A percentile compares a stretch with the other conserved stretches of the same genome.
Conservation (phyloP, 2,888 invertebrate genomes). For the Blera fallax region DNA sequence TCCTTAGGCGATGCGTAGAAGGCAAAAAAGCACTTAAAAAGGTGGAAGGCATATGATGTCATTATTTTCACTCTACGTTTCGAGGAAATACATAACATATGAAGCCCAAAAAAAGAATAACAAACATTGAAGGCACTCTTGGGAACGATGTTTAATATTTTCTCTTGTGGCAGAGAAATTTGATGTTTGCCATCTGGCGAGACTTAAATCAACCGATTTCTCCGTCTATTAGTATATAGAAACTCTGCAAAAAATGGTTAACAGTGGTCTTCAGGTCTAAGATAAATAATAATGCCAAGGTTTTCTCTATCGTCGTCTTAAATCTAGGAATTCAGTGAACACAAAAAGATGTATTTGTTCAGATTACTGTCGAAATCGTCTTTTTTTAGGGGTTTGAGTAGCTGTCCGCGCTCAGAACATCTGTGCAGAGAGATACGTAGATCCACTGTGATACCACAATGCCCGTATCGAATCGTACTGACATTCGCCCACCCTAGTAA, state of each 20-base stretch:
- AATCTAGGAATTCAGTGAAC: too few relatives aligned
- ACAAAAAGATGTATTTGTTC: too few relatives aligned
- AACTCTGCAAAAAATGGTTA: neutral
- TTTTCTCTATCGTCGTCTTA: too few relatives aligned
- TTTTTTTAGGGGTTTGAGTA: too few relatives aligned
- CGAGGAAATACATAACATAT: neutral
- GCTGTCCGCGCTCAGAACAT: too few relatives aligned
- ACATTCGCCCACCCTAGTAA: too few relatives aligned
- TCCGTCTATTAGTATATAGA: neutral
- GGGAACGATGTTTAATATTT: neutral
- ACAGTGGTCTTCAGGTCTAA: neutral
- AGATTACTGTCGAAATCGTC: too few relatives aligned
- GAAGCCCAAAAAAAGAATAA: neutral
- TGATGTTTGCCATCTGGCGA: neutral
- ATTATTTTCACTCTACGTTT: slow-evolving; percentile 21
- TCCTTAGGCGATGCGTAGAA: slow-evolving; percentile 43
- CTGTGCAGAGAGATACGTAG: too few relatives aligned
- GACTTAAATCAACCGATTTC: neutral
- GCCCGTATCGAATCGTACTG: too few relatives aligned
- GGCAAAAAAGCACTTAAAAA: neutral
- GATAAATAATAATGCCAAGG: too few relatives aligned
- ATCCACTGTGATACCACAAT: too few relatives aligned
- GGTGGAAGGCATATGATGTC: slow-evolving; percentile 7
- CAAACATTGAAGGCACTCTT: neutral
- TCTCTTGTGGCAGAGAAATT: slow-evolving; percentile 2